These are phyloP conservation scores for Crocallis elinguaria DNA, from an alignment of 2,888 invertebrate species.

Conservation along the genomic window DNA sequence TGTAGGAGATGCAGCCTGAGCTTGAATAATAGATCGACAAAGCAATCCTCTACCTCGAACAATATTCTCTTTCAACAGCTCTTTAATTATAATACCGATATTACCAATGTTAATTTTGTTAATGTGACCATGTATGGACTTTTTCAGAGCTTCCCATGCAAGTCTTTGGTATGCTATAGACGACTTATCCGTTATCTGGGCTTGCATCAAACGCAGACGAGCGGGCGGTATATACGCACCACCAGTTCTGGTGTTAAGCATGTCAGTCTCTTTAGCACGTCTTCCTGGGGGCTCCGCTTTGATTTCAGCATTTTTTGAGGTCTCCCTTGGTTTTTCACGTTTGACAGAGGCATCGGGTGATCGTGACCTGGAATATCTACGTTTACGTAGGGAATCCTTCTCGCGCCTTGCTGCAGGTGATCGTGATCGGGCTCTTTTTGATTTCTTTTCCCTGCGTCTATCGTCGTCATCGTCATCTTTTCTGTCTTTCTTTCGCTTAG, in stretches of 20 bases:
- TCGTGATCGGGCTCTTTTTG: slow-evolving; percentile 60
- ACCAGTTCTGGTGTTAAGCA: slow-evolving; percentile 93
- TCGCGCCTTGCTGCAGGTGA: slow-evolving; percentile 52
- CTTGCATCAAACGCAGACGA: slow-evolving; percentile 97
- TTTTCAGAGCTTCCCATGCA: slow-evolving; percentile 99
- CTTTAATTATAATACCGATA: slow-evolving; percentile 95
- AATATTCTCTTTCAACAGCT: slow-evolving; percentile 97
- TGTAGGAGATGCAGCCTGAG: slow-evolving; percentile 98
- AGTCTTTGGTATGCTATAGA: slow-evolving; percentile 97
- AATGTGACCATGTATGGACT: slow-evolving; percentile 98
- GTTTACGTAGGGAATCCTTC: slow-evolving; percentile 61
- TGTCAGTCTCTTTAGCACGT: slow-evolving; percentile 83
- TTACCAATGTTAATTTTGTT: slow-evolving; percentile 99
- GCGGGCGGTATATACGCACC: slow-evolving; percentile 99
- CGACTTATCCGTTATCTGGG: slow-evolving; percentile 97
- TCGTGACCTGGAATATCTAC: slow-evolving; percentile 62
- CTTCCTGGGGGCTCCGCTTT: slow-evolving; percentile 48
- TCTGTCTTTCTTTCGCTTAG: slow-evolving; percentile 64
- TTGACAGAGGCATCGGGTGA: slow-evolving; percentile 54
- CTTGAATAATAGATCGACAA: slow-evolving; percentile 97
- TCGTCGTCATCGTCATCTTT: slow-evolving; percentile 59
- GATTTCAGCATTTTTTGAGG: slow-evolving; percentile 39
- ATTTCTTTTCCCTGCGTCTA: slow-evolving; percentile 56
- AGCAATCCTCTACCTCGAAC: slow-evolving; percentile 97
- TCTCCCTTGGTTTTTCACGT: slow-evolving; percentile 54